phyloP scores from a whole-genome alignment of 2,888 invertebrate genomes.

The Protonemura montana region DNA sequence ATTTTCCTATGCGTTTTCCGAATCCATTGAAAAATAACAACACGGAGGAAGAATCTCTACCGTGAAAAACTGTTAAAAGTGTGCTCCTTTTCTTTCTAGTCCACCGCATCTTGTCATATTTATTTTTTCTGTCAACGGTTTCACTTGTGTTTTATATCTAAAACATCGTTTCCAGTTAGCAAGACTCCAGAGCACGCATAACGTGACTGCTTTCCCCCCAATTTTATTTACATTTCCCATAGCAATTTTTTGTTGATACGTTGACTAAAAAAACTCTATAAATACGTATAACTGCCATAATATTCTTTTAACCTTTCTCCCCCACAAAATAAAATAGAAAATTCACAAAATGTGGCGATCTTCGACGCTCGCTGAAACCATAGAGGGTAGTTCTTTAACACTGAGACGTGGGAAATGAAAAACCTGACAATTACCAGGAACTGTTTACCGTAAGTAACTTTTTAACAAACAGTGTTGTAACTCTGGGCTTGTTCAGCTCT shows the following conservation, averaged over 20 bases:
- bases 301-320: background rate
- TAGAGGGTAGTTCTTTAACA: background rate
- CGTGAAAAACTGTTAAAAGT: background rate
- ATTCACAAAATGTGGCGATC: background rate
- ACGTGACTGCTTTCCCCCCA: background rate
- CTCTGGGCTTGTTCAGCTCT: too few species aligned
- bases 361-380: background rate
- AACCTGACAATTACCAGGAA: background rate
- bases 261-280: conserved; percentile 1
- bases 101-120: conserved; percentile 12
- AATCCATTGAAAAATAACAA: conserved; percentile 12
- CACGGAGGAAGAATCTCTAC: background rate
- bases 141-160: conserved; percentile 7
- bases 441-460: background rate
- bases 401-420: background rate
- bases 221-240: conserved; percentile 12
- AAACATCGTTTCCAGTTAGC: background rate
- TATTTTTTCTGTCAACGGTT: conserved; percentile 12
- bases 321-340: background rate
- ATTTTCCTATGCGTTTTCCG: background rate
- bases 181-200: background rate
- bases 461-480: background rate
- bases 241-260: background rate
- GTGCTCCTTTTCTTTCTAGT: conserved; percentile 4
- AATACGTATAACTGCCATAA: conserved; percentile 12